A percentile compares a stretch with the other conserved stretches of the same genome.
Evolutionary conservation across 2,797 vertebrate species (phyloP).

Genomic region (Esox masquinongy): DNA sequence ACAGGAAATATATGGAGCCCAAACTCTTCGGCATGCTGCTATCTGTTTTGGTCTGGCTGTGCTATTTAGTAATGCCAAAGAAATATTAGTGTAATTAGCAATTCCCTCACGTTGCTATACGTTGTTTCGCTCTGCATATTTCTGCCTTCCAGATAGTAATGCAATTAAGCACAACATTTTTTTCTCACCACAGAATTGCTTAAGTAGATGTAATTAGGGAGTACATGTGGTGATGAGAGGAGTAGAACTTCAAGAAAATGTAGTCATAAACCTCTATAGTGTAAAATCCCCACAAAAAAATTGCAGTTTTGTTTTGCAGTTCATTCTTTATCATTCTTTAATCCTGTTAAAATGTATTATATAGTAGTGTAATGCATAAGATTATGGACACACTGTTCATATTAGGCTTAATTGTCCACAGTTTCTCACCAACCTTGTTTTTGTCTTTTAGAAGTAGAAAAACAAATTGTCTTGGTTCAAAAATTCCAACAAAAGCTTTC

Average conservation of each 20-base stretch:
- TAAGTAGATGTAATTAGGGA: conserved; percentile 77
- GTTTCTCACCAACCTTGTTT: not conserved
- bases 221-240: conserved; percentile 69
- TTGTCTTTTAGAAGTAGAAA: not conserved
- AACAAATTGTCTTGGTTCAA: conserved; percentile 6
- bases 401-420: not conserved
- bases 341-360: not conserved
- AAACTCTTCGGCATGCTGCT: conserved; percentile 59
- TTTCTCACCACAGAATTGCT: conserved; percentile 66
- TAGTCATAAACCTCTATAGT: conserved; percentile 50
- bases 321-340: not conserved
- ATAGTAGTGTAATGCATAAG: not conserved
- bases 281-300: not conserved
- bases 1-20: conserved; percentile 44
- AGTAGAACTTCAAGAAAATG: conserved; percentile 63
- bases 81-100: conserved; percentile 79
- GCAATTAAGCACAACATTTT: conserved; percentile 77
- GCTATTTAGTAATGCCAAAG: conserved; percentile 70
- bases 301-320: not conserved
- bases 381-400: not conserved
- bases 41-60: conserved; percentile 54
- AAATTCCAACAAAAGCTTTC: conserved; percentile 10
- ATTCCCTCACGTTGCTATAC: conserved; percentile 75
- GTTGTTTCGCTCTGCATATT: conserved; percentile 76
- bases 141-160: conserved; percentile 81